A percentile compares a stretch with the other conserved stretches of the same genome.
phyloP scores from a whole-genome alignment of 2,888 invertebrate species.

The Neoscelio sp. region DNA sequence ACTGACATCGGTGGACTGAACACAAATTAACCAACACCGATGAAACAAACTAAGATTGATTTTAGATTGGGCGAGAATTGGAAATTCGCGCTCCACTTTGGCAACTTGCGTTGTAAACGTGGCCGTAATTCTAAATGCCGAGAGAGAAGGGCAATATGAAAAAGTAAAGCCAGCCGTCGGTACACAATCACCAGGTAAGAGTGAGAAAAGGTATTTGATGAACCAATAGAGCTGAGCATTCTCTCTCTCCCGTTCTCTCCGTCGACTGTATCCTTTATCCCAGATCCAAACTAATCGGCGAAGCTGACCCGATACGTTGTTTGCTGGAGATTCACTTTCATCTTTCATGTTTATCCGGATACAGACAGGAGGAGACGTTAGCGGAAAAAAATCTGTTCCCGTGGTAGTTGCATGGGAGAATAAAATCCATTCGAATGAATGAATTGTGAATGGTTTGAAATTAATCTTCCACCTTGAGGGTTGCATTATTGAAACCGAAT shows the following conservation, averaged over 20 bases:
- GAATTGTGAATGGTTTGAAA: constrained; percentile 30
- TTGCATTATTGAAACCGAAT: constrained; percentile 18
- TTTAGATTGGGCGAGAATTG: constrained; percentile 82
- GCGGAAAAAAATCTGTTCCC: neutral
- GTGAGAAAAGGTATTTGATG: constrained; percentile 33
- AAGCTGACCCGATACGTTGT: constrained; percentile 8
- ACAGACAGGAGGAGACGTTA: neutral
- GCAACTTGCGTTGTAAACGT: constrained; percentile 60
- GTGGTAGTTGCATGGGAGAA: neutral
- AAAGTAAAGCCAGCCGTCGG: constrained; percentile 42
- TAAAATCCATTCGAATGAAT: neutral
- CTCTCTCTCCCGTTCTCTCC: too few relatives aligned
- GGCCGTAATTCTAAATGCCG: constrained; percentile 51
- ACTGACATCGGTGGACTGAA: too few relatives aligned
- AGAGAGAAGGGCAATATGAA: constrained; percentile 27
- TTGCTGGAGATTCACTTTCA: constrained; percentile 13
- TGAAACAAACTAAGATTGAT: constrained; percentile 82
- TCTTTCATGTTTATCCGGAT: constrained; percentile 7
- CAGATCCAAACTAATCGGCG: constrained; percentile 42
- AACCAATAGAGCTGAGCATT: constrained; percentile 54
- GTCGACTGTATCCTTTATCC: constrained; percentile 38
- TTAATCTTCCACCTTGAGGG: constrained; percentile 15
- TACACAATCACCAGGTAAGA: constrained; percentile 28
- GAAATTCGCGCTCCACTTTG: constrained; percentile 74
- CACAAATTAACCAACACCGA: constrained; percentile 73